Evolutionary conservation across 2,113 vertebrate genomes (phyloP), one percentile per base, ranked within the genome.

Genomic region (Agapornis roseicollis): DNA sequence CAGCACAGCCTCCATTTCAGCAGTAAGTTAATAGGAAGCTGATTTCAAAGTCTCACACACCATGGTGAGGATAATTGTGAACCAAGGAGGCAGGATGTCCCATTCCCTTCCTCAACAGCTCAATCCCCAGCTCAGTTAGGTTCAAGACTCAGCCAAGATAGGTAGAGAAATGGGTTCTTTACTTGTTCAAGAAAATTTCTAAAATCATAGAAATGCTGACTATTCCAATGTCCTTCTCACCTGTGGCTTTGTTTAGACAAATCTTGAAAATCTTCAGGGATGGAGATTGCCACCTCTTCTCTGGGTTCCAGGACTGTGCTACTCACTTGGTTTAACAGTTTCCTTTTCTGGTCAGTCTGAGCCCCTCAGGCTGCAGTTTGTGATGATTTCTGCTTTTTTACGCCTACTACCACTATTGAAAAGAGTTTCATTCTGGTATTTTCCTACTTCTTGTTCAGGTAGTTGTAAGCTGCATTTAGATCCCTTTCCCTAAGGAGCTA

Each of bases 321-420:
- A 68, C 29, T 28, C 58, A 64, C 31, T 52, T 23, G 6, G 14
- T 37, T 63, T 41, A 49, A 41, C 56, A 46, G 13, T 29, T 73
- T 72, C 7, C 80, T 50, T 13, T 65, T 52, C 37, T 49, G 25
- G 60, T 60, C 20, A 5, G 11, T 24, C 61, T 68, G 73, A 85
- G 31, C 35, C 17, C 80, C 44, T 44, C 31, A 60, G 29, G 15
- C 25, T 85, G 53, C 23, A 65, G 9, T 76, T 85, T 35, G 14
- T 44, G 44, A 35, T 6, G 4, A 27, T 39, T 72, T 81, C 37
- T 69, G 58, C 35, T 64, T 72, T 72, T 42, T 52, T 72, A 41
- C 0, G 0, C 10, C 74, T 55, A 39, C 41, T 74, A 13, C 1
- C 4, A 23, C n/a, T 50, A 23, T 3, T 1, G 1, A 56, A 82